A percentile compares a stretch with the other conserved stretches of the same genome.
These are phyloP conservation scores for Drosophila infuscata DNA, from an alignment of 2,888 invertebrate genomes.

Conservation along the genomic window DNA sequence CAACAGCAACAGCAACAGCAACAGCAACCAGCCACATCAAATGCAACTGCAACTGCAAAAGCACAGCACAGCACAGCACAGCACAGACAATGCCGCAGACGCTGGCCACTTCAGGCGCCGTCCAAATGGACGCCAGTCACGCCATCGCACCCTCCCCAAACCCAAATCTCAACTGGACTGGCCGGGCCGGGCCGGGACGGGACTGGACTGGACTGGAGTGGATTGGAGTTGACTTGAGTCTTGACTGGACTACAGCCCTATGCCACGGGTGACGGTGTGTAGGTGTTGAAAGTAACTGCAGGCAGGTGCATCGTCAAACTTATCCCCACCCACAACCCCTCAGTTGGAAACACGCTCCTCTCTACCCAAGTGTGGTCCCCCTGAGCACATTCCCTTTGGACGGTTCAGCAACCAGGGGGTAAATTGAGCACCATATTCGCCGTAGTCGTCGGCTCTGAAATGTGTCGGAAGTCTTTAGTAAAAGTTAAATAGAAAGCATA, in stretches of 20 bases:
- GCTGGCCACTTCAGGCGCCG: conserved; percentile 59
- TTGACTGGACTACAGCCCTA: conserved; percentile 7
- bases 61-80: conserved; percentile 24
- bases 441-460: conserved; percentile 59
- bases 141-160: conserved; percentile 63
- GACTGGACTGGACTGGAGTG: no score
- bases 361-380: not conserved
- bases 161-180: conserved; percentile 6
- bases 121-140: conserved; percentile 73
- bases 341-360: not conserved
- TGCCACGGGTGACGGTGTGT: conserved; percentile 54
- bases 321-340: not conserved
- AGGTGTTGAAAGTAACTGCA: conserved; percentile 73
- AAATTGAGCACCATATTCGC: conserved; percentile 29
- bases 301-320: conserved; percentile 54
- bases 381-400: not conserved
- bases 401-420: conserved; percentile 10
- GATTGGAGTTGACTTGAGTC: no score
- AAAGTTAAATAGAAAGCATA: conserved; percentile 79
- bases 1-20: not conserved
- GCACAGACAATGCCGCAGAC: conserved; percentile 50
- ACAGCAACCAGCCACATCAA: not conserved
- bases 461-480: conserved; percentile 78
- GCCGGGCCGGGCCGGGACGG: no score
- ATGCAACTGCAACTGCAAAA: not conserved